These are phyloP conservation scores for Salticus scenicus DNA, from an alignment of 2,888 invertebrate genomes.

Conservation along the genomic window DNA sequence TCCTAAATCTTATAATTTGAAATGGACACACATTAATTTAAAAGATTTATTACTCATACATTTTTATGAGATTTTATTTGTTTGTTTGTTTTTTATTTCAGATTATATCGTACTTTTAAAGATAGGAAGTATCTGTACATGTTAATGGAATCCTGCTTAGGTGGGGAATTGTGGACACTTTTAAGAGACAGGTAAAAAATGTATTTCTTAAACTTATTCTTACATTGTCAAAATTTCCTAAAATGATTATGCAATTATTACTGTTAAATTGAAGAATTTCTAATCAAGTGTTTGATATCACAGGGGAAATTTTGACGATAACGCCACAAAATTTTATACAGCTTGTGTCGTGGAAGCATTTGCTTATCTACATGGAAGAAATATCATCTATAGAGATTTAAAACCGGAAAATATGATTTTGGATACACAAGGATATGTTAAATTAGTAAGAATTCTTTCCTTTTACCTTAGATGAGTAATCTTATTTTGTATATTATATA, in stretches of 20 bases:
- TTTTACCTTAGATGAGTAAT: no score
- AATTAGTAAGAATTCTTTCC: slow-evolving; percentile 83
- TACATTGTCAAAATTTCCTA: background rate
- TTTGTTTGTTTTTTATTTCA: slow-evolving; percentile 77
- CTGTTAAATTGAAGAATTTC: background rate
- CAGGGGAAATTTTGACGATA: slow-evolving; percentile 93
- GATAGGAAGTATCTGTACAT: slow-evolving; percentile 95
- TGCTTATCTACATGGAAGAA: slow-evolving; percentile 95
- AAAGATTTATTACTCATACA: no score
- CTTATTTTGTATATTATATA: slow-evolving; percentile 1
- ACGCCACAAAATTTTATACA: slow-evolving; percentile 95
- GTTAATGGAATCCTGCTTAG: slow-evolving; percentile 94
- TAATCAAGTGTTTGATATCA: background rate
- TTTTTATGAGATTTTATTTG: no score
- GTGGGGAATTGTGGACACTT: slow-evolving; percentile 97
- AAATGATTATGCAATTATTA: background rate
- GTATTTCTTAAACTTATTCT: background rate
- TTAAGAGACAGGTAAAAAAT: slow-evolving; percentile 84
- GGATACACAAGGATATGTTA: slow-evolving; percentile 95
- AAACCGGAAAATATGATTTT: slow-evolving; percentile 97
- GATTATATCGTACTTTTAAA: slow-evolving; percentile 91
- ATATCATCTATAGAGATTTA: slow-evolving; percentile 90
- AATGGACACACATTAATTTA: no score
- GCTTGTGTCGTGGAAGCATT: slow-evolving; percentile 99
- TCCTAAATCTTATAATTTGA: no score